phyloP scores from a whole-genome alignment of 2,113 vertebrate genomes.

The Mionectes macconnelli region DNA sequence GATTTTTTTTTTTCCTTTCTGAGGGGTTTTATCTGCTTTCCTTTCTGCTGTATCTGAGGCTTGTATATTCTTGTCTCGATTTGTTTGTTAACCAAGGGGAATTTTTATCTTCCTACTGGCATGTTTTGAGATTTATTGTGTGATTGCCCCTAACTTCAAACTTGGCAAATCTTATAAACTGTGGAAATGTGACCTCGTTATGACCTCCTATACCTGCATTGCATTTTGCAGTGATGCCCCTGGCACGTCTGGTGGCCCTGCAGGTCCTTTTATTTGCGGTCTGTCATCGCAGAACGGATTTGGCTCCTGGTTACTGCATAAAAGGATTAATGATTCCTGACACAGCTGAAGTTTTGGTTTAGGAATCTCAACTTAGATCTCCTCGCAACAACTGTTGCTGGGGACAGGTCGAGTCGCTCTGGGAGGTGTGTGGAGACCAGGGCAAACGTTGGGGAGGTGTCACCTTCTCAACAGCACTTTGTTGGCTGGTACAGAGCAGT shows the following conservation, averaged over 20 bases:
- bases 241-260: background rate
- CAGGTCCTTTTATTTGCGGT: background rate
- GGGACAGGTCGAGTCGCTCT: background rate
- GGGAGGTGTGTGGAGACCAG: background rate
- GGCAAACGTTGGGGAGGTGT: background rate
- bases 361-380: background rate
- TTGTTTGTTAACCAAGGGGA: background rate
- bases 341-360: background rate
- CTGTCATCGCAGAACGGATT: background rate
- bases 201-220: background rate
- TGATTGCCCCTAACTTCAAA: background rate
- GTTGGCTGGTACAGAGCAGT: background rate
- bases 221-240: background rate
- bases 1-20: background rate
- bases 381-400: background rate
- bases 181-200: background rate
- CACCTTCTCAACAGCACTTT: background rate
- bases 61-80: background rate
- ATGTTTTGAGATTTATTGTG: background rate
- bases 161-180: background rate
- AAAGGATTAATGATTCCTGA: background rate
- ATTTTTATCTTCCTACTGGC: background rate
- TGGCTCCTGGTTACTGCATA: background rate
- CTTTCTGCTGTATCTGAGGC: background rate
- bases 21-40: background rate